Evolutionary conservation across 1,140 invertebrate genomes (phyloP), one percentile per base, ranked within the genome.

Genomic region (Procambarus virginalis): DNA sequence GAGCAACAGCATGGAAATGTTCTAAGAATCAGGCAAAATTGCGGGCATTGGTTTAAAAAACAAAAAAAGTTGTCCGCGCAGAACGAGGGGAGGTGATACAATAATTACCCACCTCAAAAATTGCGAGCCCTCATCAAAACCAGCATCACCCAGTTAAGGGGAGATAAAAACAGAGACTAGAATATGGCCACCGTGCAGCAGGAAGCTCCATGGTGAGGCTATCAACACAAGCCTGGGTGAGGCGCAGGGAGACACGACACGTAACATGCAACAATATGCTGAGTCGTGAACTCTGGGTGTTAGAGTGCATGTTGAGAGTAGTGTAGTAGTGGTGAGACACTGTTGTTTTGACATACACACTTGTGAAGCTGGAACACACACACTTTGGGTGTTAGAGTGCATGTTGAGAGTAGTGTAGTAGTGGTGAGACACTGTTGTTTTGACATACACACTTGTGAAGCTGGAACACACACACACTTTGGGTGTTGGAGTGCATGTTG

Each of bases 71-170:
- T 73, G 68, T 34, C 68, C 46, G 49, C 70, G 48, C 49, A 34
- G 12, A 85, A 14, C 68, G 83, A 85, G 83, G 83, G 83, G 70
- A 55, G 48, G 79, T 81, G 79, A 58, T 34, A 81, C 79, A 81
- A 51, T 8, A 34, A 55, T 55, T 81, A 58, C 77, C 85, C 76
- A 87, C 76, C 76, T 79, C 77, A 87, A 87, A 87, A 70, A 48
- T 75, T 49, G 60, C 79, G 77, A 34, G 46, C 85, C 85, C 85
- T 87, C 85, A 79, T 87, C 84, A 87, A 87, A 87, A 87, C 77
- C 60, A 58, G 70, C 64, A 51, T 70, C 55, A 70, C 77, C 85
- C 55, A 45, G 55, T n/a, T 58, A 55, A 55, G 51, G 8, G 51
- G 76, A 64, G 68, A 20, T 12, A 20, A 49, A 51, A 58, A 85